Percentiles rank a stretch among this genome's conserved stretches.
Conservation (phyloP, 2,113 vertebrate genomes). For the Lophochroa leadbeateri region DNA sequence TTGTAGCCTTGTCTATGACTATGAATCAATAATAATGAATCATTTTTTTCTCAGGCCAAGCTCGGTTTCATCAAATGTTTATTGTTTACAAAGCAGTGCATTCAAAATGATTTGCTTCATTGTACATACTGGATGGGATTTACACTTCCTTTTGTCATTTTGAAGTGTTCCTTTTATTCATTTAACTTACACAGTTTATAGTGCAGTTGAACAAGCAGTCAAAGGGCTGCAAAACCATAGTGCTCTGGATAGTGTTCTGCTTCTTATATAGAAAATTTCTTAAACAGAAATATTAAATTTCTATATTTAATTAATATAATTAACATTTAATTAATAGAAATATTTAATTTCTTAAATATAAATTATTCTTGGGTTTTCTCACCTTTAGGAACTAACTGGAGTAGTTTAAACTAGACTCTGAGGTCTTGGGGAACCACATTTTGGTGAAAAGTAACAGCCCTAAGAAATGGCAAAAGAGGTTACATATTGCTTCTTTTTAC, state of each 20-base stretch:
- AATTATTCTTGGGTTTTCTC: not conserved
- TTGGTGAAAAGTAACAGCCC: not conserved
- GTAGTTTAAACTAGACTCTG: not conserved
- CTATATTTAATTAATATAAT: not conserved
- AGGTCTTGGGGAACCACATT: not conserved
- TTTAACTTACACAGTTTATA: not conserved
- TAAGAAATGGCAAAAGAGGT: not conserved
- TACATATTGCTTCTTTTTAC: not conserved
- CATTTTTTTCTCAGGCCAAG: not conserved
- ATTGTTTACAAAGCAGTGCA: not conserved
- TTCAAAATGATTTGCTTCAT: not conserved
- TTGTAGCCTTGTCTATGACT: not conserved
- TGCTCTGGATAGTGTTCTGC: not conserved
- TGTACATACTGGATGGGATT: not conserved
- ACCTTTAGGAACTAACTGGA: not conserved
- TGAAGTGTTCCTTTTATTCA: not conserved
- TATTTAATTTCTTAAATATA: not conserved
- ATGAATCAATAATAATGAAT: not conserved
- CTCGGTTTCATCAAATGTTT: not conserved
- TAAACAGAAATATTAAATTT: not conserved
- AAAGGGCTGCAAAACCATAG: accelerated
- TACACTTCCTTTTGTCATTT: not conserved
- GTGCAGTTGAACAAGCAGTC: not conserved
- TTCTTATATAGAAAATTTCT: too few species aligned
- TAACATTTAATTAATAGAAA: not conserved